Base-by-base conservation (phyloP, 1,140 invertebrate genomes). In the Drosophila elegans region DNA sequence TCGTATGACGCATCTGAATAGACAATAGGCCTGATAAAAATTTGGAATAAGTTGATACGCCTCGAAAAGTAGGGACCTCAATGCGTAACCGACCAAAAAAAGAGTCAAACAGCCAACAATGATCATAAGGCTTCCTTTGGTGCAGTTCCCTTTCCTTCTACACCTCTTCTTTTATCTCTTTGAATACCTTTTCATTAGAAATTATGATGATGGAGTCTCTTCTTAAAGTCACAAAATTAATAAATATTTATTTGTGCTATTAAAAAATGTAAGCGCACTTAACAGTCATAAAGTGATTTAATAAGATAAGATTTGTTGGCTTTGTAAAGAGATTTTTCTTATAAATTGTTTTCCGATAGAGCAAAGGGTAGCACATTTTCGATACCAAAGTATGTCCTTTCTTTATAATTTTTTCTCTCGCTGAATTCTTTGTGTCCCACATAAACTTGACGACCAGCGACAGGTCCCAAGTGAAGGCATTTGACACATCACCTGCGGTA, bases 401-500 rank as follows among this genome's bases (percentile, higher is more conserved):
- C 32, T 12, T 42, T 49, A 11, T 63, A 45, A 32, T 60, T 3
- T 49, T n/a, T 38, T 42, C 42, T 57, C 7, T 46, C 7, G 21
- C 2, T 5, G 4, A 7, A 27, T 27, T 38, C 32, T 52, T 62
- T 36, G 60, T 34, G 2, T 45, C 16, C 60, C 69, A 74, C 34
- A 56, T 60, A 63, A 75, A 54, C 46, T 41, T 74, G 71, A 54
- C 46, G 72, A 60, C 67, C 54, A 27, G 13, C 53, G 56, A 62
- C 66, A 67, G 44, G 63, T 67, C 56, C 63, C 63, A 27, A 57
- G 72, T 80, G 44, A 69, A 67, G 78, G 78, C 59, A 85, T 85
- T 85, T 78, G 66, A 74, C 48, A 73, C 56, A 56, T 67, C 62
- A 59, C 56, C 74, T 86, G 83, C 75, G 83, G 83, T 86, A 76